Evolutionary conservation across 2,113 vertebrate genomes (phyloP), one percentile per base, ranked within the genome.

Genomic region (Nycticryphes semicollaris): DNA sequence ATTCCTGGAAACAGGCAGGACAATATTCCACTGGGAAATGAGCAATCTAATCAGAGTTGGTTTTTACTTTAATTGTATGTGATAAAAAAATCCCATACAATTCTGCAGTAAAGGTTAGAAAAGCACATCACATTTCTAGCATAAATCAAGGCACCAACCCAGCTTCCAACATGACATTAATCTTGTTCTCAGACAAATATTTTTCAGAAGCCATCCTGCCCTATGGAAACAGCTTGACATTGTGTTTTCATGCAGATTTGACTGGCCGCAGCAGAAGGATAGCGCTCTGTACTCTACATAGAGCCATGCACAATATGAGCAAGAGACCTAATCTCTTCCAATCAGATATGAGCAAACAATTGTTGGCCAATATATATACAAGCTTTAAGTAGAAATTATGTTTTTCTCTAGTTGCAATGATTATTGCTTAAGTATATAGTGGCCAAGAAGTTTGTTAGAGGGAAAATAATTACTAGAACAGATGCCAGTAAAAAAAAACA

Each of bases 51-150:
- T 97, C 95, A 96, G 89, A 95, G 60, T 30, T 59, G 93, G 78
- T 97, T 97, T 94, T 97, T 94, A 93, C 75, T 97, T 97, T 98
- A 98, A 98, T 96, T 95, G 74, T 23, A 53, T 90, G 72, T 83
- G 77, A 93, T 96, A 93, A 96, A 96, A 93, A 96, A 96, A 93
- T 94, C 84, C 96, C 89, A 86, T 93, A 96, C 89, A 96, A 94
- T 60, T 27, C 84, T 95, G 91, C 88, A 93, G 85, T 60, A 96
- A 97, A 98, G 89, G 91, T 96, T 98, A 96, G 83, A 94, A 97
- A 97, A 94, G 89, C 90, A 96, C 93, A 94, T 97, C 75, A 48
- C 93, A 85, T 96, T 97, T 96, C 97, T 89, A 72, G 53, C 77
- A 89, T 96, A 96, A 97, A 94, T 94, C 96, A 97, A 96, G 64